Evolutionary conservation across 2,113 vertebrate genomes (phyloP).

Genomic region (Xenopus borealis): DNA sequence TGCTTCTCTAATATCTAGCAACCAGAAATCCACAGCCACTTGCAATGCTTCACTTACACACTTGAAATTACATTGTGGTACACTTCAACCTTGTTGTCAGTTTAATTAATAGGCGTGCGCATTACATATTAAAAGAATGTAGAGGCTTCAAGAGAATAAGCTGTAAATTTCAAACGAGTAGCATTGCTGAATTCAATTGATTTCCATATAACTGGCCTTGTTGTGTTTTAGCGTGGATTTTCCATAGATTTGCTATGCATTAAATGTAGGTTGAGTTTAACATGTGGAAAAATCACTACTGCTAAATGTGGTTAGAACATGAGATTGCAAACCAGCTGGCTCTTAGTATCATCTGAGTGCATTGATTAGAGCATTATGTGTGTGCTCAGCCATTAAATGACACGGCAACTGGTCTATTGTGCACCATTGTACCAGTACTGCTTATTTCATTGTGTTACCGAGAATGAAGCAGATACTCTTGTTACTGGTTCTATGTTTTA

Average conservation of each 20-base stretch:
- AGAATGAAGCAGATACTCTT: no score
- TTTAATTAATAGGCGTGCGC: constrained; percentile 19
- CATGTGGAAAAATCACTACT: background rate
- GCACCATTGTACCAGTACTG: background rate
- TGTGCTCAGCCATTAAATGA: background rate
- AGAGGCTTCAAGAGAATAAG: constrained; percentile 5
- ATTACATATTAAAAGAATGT: constrained; percentile 12
- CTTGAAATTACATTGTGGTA: constrained; percentile 6
- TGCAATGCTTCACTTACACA: constrained; percentile 1
- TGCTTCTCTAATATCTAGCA: no score
- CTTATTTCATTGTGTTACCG: no score
- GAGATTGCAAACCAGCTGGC: background rate
- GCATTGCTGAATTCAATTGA: background rate
- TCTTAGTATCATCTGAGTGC: background rate
- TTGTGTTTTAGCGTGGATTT: no score
- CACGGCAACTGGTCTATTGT: background rate
- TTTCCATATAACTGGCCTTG: background rate
- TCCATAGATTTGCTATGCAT: no score
- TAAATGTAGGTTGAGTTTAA: background rate
- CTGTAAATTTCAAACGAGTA: background rate
- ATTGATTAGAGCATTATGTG: background rate
- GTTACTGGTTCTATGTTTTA: no score
- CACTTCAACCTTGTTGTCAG: constrained; percentile 2
- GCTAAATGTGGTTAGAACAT: background rate
- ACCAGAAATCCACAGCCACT: constrained; percentile 2